Evolutionary conservation across 2,797 vertebrate genomes (phyloP), one percentile per base, ranked within the genome.

Genomic region (Dryobates pubescens): DNA sequence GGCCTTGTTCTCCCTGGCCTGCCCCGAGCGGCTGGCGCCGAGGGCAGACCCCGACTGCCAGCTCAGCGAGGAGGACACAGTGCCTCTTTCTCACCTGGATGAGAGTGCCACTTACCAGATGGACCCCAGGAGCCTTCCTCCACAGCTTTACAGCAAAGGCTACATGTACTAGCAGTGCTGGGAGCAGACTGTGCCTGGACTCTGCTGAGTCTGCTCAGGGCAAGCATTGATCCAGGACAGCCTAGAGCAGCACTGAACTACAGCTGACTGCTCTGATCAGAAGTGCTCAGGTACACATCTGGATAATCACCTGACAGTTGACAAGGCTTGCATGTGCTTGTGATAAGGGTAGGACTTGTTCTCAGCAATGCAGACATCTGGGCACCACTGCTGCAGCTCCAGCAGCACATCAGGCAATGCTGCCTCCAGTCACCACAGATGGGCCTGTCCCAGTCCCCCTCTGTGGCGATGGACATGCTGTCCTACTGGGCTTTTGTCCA

Each of bases 31-130:
- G 94, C 98, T 99, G 13, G 95, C 98, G 49, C 97, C 99, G 96
- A 99, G 98, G 97, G 98, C 98, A 0, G 98, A 99, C 96, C 97
- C 98, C 2, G 99, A 99, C 78, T 98, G 98, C 91, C 99, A 98
- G 20, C 91, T 99, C 98, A 99, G 99, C 22, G 98, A 99, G 96
- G 99, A 99, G 97, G 99, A 99, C 97, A 99, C 99, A 0, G 98
- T 99, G 93, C 99, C 99, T 19, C 97, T 99, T 80, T 98, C 98
- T 24, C 99, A 99, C 97, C 97, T 99, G 97, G 99, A 99, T 2
- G 98, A 99, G 95, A 98, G 82, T 1, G 89, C 96, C 3, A 71
- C 98, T 92, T 99, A 98, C 92, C 96, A 98, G 96, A 97, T 98
- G 0, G 98, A 99, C 76, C 97, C 98, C 4, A 98, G 98, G 70